These are phyloP conservation scores for Reinhardtius hippoglossoides DNA, from an alignment of 2,113 vertebrate genomes.

Conservation along the genomic window DNA sequence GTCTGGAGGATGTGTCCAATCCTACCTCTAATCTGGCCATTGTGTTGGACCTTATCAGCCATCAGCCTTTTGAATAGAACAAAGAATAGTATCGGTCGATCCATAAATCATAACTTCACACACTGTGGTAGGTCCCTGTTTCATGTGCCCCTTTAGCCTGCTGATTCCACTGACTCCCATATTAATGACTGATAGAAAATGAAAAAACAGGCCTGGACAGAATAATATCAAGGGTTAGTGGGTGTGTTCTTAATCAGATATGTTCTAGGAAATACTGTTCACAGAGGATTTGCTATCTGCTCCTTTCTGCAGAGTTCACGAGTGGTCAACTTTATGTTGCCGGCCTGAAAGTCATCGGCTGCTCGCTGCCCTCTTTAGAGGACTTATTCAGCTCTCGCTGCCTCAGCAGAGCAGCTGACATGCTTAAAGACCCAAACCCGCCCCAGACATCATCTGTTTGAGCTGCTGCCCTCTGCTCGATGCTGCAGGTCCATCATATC, in stretches of 20 bases:
- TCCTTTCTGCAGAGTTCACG: conserved; percentile 2
- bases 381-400: not conserved
- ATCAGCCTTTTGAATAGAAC: conserved; percentile 72
- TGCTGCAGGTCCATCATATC: conserved; percentile 1
- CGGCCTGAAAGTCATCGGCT: not conserved
- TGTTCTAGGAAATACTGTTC: not conserved
- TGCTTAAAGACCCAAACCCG: not conserved
- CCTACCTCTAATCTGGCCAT: conserved; percentile 80
- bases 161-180: conserved; percentile 6
- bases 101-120: conserved; percentile 84
- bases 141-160: conserved; percentile 49
- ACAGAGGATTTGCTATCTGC: conserved; percentile 16
- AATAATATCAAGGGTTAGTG: not conserved
- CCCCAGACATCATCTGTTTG: conserved; percentile 8
- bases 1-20: conserved; percentile 76
- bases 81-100: conserved; percentile 74
- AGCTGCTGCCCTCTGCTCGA: not conserved
- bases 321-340: not conserved
- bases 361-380: not conserved
- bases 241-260: too few species aligned
- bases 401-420: conserved; percentile 3
- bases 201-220: not conserved
- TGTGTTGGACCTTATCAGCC: conserved; percentile 81
- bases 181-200: conserved; percentile 28
- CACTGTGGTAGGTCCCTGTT: conserved; percentile 65